Conservation (phyloP, 1,140 invertebrate species). For the Pissodes strobi region DNA sequence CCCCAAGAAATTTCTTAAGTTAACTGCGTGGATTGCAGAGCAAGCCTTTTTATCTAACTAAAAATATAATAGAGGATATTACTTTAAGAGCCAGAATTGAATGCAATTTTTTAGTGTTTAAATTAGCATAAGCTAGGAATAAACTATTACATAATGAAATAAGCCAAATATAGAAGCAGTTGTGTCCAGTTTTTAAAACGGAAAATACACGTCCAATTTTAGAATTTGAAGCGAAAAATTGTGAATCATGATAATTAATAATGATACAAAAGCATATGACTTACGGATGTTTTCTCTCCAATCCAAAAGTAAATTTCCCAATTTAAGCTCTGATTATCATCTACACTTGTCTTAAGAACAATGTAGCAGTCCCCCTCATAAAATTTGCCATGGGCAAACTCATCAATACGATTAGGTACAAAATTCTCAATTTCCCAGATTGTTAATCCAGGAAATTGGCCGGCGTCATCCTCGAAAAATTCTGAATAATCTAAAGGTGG, state of each 20-base stretch:
- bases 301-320: conserved; percentile 99
- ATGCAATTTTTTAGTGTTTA: no score
- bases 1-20: conserved; percentile 93
- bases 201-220: no score
- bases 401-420: conserved; percentile 89
- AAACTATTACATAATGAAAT: no score
- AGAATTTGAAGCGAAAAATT: no score
- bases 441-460: conserved; percentile 83
- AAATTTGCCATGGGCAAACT: conserved; percentile 95
- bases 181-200: no score
- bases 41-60: conserved; percentile 97
- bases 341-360: conserved; percentile 87
- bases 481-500: conserved; percentile 98
- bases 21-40: conserved; percentile 98
- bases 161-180: no score
- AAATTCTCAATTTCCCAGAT: conserved; percentile 99
- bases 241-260: no score
- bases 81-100: no score
- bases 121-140: no score
- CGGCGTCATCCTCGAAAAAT: conserved; percentile 97
- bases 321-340: conserved; percentile 81
- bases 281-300: conserved; percentile 90
- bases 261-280: no score
- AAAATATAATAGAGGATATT: no score
- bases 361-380: conserved; percentile 99